Evolutionary conservation across 37 sponge, comb jelly and placozoan species (phyloP).

Genomic region (Diacarnus erythraeanus): DNA sequence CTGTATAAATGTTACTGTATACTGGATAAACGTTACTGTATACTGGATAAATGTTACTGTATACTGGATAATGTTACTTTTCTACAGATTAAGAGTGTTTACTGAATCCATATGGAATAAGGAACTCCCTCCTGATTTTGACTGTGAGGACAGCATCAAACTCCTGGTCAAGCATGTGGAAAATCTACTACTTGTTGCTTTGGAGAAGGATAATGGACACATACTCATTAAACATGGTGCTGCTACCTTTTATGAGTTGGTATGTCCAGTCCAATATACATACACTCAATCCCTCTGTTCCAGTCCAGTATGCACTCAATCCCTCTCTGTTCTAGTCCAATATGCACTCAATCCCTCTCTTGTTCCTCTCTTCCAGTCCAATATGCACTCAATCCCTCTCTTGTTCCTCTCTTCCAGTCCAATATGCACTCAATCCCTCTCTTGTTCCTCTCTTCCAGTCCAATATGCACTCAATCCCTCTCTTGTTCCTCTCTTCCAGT

Average conservation of each 20-base stretch:
- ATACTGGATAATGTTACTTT: too few relatives aligned
- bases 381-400: too few relatives aligned
- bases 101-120: background rate
- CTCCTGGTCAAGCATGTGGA: conserved; percentile 19
- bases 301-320: background rate
- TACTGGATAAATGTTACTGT: too few relatives aligned
- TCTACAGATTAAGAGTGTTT: conserved; percentile 12
- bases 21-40: too few relatives aligned
- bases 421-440: too few relatives aligned
- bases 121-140: conserved; percentile 18
- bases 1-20: too few relatives aligned
- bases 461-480: too few relatives aligned
- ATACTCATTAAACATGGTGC: conserved; percentile 25
- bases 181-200: background rate
- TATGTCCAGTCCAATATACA: background rate
- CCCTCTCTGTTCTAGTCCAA: background rate
- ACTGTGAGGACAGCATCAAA: background rate
- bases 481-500: too few relatives aligned
- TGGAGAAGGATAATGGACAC: conserved; percentile 8
- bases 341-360: background rate
- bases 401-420: too few relatives aligned
- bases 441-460: too few relatives aligned
- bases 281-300: background rate
- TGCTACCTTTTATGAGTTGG: conserved; percentile 28
- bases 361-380: too few relatives aligned